Percentiles rank a stretch among this genome's conserved stretches.
phyloP scores from a whole-genome alignment of 2,797 vertebrate species.

The Phyllotis vaccarum region DNA sequence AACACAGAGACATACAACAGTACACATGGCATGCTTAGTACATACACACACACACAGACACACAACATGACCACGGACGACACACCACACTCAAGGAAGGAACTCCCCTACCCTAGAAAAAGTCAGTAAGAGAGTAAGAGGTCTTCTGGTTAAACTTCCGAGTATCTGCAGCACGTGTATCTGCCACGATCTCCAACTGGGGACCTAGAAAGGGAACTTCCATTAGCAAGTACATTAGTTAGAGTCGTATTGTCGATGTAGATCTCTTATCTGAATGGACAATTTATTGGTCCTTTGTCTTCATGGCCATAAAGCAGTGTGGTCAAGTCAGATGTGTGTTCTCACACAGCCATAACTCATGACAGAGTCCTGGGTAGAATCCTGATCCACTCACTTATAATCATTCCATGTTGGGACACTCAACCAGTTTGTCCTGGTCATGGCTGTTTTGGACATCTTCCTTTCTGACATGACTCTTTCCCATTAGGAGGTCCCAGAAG shows the following conservation, averaged over 20 bases:
- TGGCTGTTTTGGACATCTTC: not conserved
- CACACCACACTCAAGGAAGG: not conserved
- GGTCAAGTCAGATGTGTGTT: not conserved
- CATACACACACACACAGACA: accelerated
- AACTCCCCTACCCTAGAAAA: not conserved
- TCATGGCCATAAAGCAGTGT: not conserved
- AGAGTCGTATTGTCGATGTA: not conserved
- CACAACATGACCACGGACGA: too few species aligned
- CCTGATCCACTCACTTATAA: not conserved
- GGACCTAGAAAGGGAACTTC: not conserved
- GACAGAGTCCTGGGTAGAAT: not conserved
- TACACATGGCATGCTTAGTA: not conserved
- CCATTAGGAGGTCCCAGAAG: not conserved
- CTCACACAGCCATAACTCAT: not conserved
- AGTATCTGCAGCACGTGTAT: not conserved
- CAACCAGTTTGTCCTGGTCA: not conserved
- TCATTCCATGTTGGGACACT: not conserved
- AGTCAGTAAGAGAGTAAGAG: not conserved
- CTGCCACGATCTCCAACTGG: not conserved
- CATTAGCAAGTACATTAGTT: not conserved
- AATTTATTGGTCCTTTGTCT: not conserved
- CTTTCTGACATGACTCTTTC: not conserved
- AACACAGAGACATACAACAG: not conserved
- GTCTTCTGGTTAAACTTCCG: not conserved
- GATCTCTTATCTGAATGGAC: not conserved